Percentiles rank a stretch among this genome's conserved stretches.
These are phyloP conservation scores for Doryteuthis pealeii DNA, from an alignment of 1,140 invertebrate genomes.

Conservation along the genomic window DNA sequence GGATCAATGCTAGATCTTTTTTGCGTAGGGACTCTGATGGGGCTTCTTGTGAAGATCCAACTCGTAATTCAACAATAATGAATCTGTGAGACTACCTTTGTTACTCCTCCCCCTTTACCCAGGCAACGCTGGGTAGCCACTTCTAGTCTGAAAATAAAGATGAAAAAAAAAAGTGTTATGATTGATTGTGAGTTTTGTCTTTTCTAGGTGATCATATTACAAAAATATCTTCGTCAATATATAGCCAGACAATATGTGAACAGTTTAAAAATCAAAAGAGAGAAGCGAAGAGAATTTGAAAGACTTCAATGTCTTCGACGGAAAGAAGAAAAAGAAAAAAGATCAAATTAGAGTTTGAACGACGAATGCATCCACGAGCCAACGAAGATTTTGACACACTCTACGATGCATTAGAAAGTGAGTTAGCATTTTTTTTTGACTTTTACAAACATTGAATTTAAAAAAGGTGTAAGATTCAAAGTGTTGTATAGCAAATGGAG, in stretches of 20 bases:
- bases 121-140: no score
- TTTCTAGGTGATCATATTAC: constrained; percentile 31
- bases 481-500: no score
- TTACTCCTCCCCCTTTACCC: no score
- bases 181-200: background rate
- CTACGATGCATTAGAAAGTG: constrained; percentile 59
- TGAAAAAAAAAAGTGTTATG: no score
- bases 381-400: constrained; percentile 61
- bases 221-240: constrained; percentile 47
- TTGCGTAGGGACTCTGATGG: no score
- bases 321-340: constrained; percentile 58
- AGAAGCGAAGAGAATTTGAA: constrained; percentile 54
- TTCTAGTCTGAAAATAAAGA: no score
- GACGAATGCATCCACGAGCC: constrained; percentile 60
- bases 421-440: constrained; percentile 21
- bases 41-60: no score
- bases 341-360: constrained; percentile 56
- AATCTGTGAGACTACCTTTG: no score
- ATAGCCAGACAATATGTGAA: constrained; percentile 36
- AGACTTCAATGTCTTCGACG: constrained; percentile 51
- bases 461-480: background rate
- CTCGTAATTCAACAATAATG: no score
- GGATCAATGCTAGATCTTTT: no score
- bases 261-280: constrained; percentile 41
- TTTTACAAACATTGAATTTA: no score